These are phyloP conservation scores for Micrasema minimum DNA, from an alignment of 1,140 invertebrate genomes.

Conservation along the genomic window DNA sequence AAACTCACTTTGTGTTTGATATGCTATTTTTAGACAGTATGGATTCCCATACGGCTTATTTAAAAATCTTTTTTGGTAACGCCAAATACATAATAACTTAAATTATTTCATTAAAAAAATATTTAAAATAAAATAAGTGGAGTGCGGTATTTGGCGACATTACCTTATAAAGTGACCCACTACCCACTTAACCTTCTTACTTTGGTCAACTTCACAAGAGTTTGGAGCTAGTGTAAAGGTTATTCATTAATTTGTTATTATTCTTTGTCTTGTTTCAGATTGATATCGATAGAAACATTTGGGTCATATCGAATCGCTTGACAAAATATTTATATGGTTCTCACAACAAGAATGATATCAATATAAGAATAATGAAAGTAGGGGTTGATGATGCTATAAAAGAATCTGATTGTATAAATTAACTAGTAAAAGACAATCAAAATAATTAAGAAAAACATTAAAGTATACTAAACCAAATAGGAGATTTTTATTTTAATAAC, in stretches of 20 bases:
- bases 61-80: too few relatives aligned
- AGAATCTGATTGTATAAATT: conserved; percentile 13
- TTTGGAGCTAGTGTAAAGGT: neutral
- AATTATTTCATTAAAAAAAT: neutral
- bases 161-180: neutral
- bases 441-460: too few relatives aligned
- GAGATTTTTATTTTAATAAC: too few relatives aligned
- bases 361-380: conserved; percentile 54
- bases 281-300: conserved; percentile 69
- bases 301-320: conserved; percentile 74
- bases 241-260: neutral
- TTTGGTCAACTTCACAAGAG: too few relatives aligned
- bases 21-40: too few relatives aligned
- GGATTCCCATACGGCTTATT: too few relatives aligned
- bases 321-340: conserved; percentile 69
- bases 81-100: too few relatives aligned
- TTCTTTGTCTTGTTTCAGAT: conserved; percentile 56
- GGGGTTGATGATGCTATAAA: conserved; percentile 22
- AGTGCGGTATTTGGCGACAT: neutral
- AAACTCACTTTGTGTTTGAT: too few relatives aligned
- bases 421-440: too few relatives aligned
- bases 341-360: conserved; percentile 66
- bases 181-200: too few relatives aligned
- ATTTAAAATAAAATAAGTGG: neutral
- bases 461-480: too few relatives aligned